Percentiles rank a stretch among this genome's conserved stretches.
These are phyloP conservation scores for Gambusia yucatana DNA, from an alignment of 2,797 vertebrate species.

Conservation along the genomic window DNA sequence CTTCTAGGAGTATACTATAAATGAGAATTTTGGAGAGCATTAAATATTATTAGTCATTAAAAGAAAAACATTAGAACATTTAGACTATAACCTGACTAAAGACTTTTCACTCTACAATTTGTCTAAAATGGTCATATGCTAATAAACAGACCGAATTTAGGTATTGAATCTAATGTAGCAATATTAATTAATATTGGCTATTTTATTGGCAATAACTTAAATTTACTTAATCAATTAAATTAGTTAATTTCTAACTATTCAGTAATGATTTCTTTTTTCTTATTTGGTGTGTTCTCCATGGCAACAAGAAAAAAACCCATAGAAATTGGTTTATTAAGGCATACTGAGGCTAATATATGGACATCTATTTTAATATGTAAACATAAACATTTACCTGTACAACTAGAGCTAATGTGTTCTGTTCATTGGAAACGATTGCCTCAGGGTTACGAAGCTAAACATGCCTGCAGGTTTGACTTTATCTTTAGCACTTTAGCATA, in stretches of 20 bases:
- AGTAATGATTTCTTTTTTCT: not conserved
- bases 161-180: not conserved
- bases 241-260: not conserved
- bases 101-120: not conserved
- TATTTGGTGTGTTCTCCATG: not conserved
- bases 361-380: not conserved
- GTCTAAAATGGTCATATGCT: not conserved
- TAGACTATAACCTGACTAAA: not conserved
- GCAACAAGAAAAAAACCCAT: not conserved
- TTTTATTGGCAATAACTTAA: not conserved
- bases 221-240: not conserved
- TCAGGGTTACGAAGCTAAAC: not conserved
- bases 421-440: not conserved
- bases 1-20: not conserved
- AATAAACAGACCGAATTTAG: not conserved
- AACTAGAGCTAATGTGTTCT: not conserved
- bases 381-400: not conserved
- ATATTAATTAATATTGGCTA: not conserved
- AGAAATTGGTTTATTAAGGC: not conserved
- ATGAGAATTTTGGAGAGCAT: not conserved
- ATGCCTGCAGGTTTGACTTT: not conserved
- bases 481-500: not conserved
- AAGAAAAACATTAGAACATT: not conserved
- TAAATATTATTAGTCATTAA: not conserved
- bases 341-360: not conserved